These are phyloP conservation scores for Cyclophora albipunctata DNA, from an alignment of 2,888 invertebrate genomes.

Conservation along the genomic window DNA sequence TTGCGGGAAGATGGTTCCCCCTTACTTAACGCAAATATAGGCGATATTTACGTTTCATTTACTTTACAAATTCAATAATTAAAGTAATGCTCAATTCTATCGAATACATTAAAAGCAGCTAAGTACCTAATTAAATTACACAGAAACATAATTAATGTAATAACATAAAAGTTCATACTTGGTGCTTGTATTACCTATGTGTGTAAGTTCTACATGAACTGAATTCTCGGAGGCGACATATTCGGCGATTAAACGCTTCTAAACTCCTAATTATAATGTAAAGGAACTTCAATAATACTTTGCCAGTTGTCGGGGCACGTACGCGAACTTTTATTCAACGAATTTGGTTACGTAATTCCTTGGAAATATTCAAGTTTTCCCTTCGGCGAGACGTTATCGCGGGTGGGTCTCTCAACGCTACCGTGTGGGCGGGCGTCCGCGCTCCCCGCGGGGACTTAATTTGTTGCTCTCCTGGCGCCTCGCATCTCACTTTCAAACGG, in stretches of 20 bases:
- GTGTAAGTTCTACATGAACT: conserved; percentile 26
- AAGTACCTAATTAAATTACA: too few species aligned
- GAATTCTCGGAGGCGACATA: conserved; percentile 36
- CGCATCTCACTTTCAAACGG: conserved; percentile 73
- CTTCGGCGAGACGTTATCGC: conserved; percentile 67
- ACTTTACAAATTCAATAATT: conserved; percentile 21
- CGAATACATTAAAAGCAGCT: not conserved
- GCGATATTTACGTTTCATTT: conserved; percentile 34
- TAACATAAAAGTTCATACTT: not conserved
- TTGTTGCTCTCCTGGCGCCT: conserved; percentile 75
- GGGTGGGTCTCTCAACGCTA: conserved; percentile 59
- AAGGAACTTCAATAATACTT: conserved; percentile 55
- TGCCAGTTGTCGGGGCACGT: conserved; percentile 55
- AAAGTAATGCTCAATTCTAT: too few species aligned
- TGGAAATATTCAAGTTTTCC: conserved; percentile 70
- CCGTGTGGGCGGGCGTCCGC: conserved; percentile 49
- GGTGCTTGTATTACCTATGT: too few species aligned
- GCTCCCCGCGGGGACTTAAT: conserved; percentile 70
- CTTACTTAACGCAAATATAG: conserved; percentile 40
- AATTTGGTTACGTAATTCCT: conserved; percentile 66
- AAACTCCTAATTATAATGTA: conserved; percentile 55
- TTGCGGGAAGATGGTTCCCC: conserved; percentile 59
- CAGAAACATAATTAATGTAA: too few species aligned
- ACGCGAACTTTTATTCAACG: conserved; percentile 60
- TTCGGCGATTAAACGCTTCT: conserved; percentile 45